Percentiles rank a stretch among this genome's conserved stretches.
Conservation (phyloP, 2,797 vertebrate species). For the Ptychobarbus kaznakovi region DNA sequence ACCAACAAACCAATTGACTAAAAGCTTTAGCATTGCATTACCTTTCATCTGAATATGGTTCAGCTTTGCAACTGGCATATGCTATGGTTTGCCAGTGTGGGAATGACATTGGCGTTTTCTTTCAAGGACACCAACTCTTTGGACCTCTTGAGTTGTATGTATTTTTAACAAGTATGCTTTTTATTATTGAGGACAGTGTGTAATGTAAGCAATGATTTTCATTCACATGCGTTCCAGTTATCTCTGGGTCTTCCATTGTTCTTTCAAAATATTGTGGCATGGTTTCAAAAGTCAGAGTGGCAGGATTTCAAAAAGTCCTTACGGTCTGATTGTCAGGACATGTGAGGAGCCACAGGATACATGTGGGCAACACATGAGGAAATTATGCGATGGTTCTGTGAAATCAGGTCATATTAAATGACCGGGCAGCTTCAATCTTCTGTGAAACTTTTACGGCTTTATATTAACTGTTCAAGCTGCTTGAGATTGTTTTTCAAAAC, state of each 20-base stretch:
- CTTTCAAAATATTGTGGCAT: conserved; percentile 56
- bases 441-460: conserved; percentile 57
- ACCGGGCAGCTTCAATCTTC: conserved; percentile 63
- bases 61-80: neutral
- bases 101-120: conserved; percentile 1
- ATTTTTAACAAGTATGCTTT: conserved; percentile 51
- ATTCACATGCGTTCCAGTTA: conserved; percentile 45
- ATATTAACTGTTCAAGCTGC: conserved; percentile 62
- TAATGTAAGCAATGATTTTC: conserved; percentile 58
- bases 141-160: conserved; percentile 15
- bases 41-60: conserved; percentile 35
- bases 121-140: conserved; percentile 8
- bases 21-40: conserved; percentile 28
- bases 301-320: conserved; percentile 42
- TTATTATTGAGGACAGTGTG: conserved; percentile 55
- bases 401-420: conserved; percentile 61
- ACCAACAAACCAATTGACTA: neutral
- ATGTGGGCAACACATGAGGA: conserved; percentile 74
- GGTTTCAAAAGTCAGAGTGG: conserved; percentile 53
- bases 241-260: conserved; percentile 46
- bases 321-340: conserved; percentile 52
- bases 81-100: neutral
- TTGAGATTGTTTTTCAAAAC: conserved; percentile 74
- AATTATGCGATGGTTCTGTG: conserved; percentile 38
- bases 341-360: conserved; percentile 60